Conservation (phyloP, 2,888 invertebrate genomes). For the Sphaerophoria taeniata region DNA sequence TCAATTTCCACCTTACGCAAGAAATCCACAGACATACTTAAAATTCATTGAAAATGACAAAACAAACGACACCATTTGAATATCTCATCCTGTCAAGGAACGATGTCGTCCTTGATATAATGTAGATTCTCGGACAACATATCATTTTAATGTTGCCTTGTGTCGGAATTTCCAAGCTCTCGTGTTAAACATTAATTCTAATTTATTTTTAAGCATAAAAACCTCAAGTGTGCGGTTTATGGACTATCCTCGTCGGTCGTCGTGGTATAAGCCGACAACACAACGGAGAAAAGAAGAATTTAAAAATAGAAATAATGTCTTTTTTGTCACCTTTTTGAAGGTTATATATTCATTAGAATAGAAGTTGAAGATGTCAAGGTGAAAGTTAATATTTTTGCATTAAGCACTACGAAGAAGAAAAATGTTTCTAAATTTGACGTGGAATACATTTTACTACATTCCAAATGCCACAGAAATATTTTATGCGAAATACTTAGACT, state of each 20-base stretch:
- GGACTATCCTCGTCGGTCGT: too few relatives aligned
- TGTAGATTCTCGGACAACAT: constrained; percentile 15
- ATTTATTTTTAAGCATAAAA: constrained; percentile 26
- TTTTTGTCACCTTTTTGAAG: too few relatives aligned
- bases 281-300: neutral
- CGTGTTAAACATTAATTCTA: constrained; percentile 5
- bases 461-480: too few relatives aligned
- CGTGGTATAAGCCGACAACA: neutral
- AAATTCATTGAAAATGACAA: neutral
- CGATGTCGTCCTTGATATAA: neutral
- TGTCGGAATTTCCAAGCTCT: neutral
- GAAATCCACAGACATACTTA: neutral
- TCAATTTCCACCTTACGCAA: too few relatives aligned
- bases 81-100: constrained; percentile 2
- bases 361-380: too few relatives aligned
- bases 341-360: too few relatives aligned
- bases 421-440: too few relatives aligned
- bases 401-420: too few relatives aligned
- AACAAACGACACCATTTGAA: neutral
- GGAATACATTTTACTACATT: too few relatives aligned
- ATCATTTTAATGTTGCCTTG: constrained; percentile 26
- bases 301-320: too few relatives aligned
- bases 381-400: too few relatives aligned
- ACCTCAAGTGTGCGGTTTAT: neutral
- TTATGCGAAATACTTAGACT: too few relatives aligned